Base-by-base conservation (phyloP, 1,140 invertebrate genomes). In the Globodera ellingtonae region DNA sequence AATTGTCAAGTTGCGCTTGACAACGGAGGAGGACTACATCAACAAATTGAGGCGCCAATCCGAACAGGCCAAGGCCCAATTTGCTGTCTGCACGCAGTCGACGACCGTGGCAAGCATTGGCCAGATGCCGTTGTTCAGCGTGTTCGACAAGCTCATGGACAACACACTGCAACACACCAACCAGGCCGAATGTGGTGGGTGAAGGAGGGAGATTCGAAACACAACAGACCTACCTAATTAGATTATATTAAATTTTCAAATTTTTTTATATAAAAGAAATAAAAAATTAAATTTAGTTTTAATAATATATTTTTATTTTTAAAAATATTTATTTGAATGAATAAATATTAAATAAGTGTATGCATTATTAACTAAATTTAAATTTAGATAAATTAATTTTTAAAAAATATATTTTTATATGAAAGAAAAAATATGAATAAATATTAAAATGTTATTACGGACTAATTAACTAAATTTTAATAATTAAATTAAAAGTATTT, bases 71-170 rank as follows among this genome's bases (percentile, higher is more conserved):
- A 81, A 83, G 62, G 21, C 79, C 5, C 66, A 59, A 24, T 62
- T 86, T 21, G 50, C 59, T 10, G 73, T 73, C 6, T 84, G 81
- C 52, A 13, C 76, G 8, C 80, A 72, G 21, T 9, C 44, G 46
- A 79, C 74, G 59, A 47, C n/a, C 24, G 46, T 24, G 21, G 18
- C 46, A 50, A 79, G 35, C 9, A 47, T 46, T 18, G 73, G 62
- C 52, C 72, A 52, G 47, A 69, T 86, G 52, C 86, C 86, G 46
- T 73, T 86, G 56, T 46, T 74, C 21, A 18, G 47, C 2, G 50
- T 86, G 7, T 86, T 85, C 59, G 79, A 84, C 9, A 70, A 84
- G 24, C 35, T 86, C 8, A 83, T 86, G 79, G 85, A 86, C 52
- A 67, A 35, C 47, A 62, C 78, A 35, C 65, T 46, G 70, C 75